phyloP scores from a whole-genome alignment of 2,888 invertebrate species.

The Ptycholaimellus sp. region DNA sequence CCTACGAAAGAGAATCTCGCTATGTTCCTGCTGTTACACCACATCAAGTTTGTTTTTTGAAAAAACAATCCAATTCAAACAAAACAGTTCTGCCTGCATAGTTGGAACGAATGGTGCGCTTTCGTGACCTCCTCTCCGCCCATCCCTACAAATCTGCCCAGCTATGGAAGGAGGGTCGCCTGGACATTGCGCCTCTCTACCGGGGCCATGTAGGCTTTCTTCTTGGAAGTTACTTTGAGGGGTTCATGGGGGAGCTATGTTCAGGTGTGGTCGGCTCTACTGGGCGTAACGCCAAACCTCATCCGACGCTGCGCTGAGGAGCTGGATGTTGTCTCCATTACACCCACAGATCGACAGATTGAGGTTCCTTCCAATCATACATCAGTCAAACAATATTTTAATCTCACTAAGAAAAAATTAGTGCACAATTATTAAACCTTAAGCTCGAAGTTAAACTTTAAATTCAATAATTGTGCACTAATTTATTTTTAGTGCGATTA shows the following conservation, averaged over 20 bases:
- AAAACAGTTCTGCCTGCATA: background rate
- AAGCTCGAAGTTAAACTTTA: too few species aligned
- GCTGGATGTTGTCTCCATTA: constrained; percentile 33
- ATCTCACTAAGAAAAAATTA: too few species aligned
- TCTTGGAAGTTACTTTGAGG: too few species aligned
- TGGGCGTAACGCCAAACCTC: constrained; percentile 44
- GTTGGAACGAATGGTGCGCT: background rate
- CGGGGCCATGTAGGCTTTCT: constrained; percentile 65
- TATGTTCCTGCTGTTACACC: too few species aligned
- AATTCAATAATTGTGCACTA: too few species aligned
- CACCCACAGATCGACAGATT: constrained; percentile 16
- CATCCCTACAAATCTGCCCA: constrained; percentile 29
- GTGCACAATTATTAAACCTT: too few species aligned
- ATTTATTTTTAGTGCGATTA: too few species aligned
- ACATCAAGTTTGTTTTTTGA: constrained; percentile 6
- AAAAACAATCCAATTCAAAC: background rate
- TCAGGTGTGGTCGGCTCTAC: constrained; percentile 67
- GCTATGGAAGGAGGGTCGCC: constrained; percentile 55
- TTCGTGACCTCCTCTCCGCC: too few species aligned
- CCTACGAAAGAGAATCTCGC: too few species aligned
- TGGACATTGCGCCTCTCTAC: constrained; percentile 71
- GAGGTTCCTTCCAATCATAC: too few species aligned
- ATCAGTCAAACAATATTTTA: too few species aligned
- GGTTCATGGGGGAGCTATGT: too few species aligned
- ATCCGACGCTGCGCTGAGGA: constrained; percentile 40